Conservation (phyloP, 1,140 invertebrate genomes). For the Zaprionus inermis region DNA sequence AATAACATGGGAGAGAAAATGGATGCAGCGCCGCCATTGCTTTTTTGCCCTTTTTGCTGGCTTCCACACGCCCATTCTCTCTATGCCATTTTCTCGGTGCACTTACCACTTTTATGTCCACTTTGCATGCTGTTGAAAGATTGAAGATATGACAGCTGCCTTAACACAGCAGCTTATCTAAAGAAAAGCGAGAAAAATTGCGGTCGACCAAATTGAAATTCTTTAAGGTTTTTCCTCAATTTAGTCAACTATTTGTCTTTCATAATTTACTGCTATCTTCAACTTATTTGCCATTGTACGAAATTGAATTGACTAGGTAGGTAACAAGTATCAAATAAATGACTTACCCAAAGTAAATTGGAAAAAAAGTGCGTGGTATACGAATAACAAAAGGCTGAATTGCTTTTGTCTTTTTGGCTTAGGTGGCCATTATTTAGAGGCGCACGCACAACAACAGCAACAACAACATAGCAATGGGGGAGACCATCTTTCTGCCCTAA, state of each 20-base stretch:
- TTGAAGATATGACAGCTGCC: slow-evolving; percentile 25
- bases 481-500: slow-evolving; percentile 14
- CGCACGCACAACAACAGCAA: slow-evolving; percentile 53
- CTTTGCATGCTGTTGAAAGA: slow-evolving; percentile 29
- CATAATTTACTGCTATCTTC: background rate
- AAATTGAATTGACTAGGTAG: slow-evolving; percentile 33
- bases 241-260: background rate
- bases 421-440: slow-evolving; percentile 65
- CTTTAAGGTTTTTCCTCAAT: background rate
- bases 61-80: background rate
- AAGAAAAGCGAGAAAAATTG: slow-evolving; percentile 1
- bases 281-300: slow-evolving; percentile 4
- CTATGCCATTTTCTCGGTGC: background rate
- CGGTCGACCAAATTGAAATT: background rate
- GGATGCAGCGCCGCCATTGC: slow-evolving; percentile 9
- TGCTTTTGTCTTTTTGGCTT: slow-evolving; percentile 46
- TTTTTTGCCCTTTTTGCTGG: background rate
- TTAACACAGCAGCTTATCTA: background rate
- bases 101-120: slow-evolving; percentile 18
- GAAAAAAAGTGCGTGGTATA: slow-evolving; percentile 49
- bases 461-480: slow-evolving; percentile 23
- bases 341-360: slow-evolving; percentile 21
- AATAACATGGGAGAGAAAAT: slow-evolving; percentile 19
- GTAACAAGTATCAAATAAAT: slow-evolving; percentile 32
- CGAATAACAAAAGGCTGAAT: slow-evolving; percentile 50